Conservation (phyloP, 2,113 vertebrate species). For the Syrrhaptes paradoxus region DNA sequence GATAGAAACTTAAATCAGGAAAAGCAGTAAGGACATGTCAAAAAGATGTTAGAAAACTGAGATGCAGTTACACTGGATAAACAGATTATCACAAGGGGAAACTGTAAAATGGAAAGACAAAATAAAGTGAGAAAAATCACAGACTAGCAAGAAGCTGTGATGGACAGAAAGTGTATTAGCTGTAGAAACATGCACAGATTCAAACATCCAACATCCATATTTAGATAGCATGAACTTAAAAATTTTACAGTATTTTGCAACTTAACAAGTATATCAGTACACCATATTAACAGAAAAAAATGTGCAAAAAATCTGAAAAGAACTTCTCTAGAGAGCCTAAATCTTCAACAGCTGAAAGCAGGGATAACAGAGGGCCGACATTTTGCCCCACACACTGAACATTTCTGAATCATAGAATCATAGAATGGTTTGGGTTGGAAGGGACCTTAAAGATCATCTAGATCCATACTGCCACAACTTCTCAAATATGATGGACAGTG, state of each 20-base stretch:
- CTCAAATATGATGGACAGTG: too few relatives aligned
- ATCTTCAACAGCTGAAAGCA: neutral
- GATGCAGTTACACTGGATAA: neutral
- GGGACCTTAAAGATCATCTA: too few relatives aligned
- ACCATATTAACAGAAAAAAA: neutral
- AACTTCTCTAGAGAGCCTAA: neutral
- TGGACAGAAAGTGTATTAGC: neutral
- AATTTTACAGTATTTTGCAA: neutral
- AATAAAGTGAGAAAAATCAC: neutral
- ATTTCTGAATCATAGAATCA: neutral
- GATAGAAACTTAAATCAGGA: constrained; percentile 18
- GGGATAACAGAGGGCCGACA: neutral
- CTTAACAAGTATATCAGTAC: neutral
- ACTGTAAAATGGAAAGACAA: neutral
- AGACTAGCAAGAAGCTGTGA: neutral
- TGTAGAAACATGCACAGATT: neutral
- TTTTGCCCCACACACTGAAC: neutral
- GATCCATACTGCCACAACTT: too few relatives aligned
- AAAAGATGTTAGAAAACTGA: neutral
- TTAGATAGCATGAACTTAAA: fast-evolving
- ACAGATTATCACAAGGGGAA: neutral
- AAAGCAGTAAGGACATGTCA: neutral
- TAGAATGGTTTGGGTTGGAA: too few relatives aligned
- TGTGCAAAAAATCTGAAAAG: neutral
- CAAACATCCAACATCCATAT: neutral